Conservation (phyloP, 2,888 invertebrate species). For the Oxytorus armatus region DNA sequence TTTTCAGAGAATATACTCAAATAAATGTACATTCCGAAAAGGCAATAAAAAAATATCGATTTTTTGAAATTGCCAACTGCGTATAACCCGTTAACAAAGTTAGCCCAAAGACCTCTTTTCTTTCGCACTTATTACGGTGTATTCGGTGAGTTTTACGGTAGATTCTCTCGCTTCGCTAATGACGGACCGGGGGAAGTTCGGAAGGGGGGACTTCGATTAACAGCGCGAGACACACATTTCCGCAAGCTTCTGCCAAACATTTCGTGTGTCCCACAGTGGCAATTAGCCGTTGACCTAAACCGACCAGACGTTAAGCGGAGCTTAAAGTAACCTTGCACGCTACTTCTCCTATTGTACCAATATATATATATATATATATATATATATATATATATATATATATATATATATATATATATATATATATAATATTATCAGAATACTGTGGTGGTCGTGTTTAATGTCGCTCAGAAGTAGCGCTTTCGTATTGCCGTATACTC, state of each 20-base stretch:
- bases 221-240: constrained; percentile 53
- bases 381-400: constrained; percentile 9
- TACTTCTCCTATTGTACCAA: neutral
- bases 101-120: no score
- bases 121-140: no score
- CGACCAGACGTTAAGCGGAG: constrained; percentile 55
- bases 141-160: no score
- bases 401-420: constrained; percentile 21
- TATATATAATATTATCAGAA: neutral
- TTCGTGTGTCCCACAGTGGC: constrained; percentile 56
- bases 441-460: neutral
- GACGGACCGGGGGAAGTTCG: neutral
- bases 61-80: no score
- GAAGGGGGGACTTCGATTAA: constrained; percentile 48
- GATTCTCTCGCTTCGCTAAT: constrained; percentile 39
- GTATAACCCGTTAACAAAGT: no score
- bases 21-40: no score
- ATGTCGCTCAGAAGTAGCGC: no score
- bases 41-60: no score
- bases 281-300: constrained; percentile 65
- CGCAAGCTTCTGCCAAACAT: constrained; percentile 63
- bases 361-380: neutral
- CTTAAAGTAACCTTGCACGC: constrained; percentile 21
- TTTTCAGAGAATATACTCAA: no score
- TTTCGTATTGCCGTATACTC: no score